Percentiles rank a stretch among this genome's conserved stretches.
Evolutionary conservation across 35 echinoderm and acorn worm genomes (phyloP).

Genomic region (Heliocidaris erythrogramma): DNA sequence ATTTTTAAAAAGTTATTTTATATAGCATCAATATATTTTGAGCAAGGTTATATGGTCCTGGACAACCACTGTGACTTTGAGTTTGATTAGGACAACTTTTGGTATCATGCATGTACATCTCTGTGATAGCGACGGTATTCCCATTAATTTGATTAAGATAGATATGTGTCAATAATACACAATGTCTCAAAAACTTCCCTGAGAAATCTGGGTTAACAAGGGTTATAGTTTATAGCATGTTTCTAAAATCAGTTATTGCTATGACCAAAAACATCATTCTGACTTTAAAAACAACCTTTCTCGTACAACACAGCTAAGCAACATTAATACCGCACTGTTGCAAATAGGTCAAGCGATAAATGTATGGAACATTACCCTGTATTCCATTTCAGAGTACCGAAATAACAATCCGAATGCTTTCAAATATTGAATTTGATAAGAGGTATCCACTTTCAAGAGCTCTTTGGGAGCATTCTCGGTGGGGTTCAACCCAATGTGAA

Average conservation of each 20-base stretch:
- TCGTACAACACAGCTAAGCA: neutral
- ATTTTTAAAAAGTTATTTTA: no score
- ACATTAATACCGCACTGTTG: neutral
- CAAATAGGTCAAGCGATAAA: neutral
- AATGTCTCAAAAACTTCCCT: neutral
- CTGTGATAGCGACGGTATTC: neutral
- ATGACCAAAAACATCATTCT: neutral
- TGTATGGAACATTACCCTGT: neutral
- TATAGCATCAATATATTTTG: no score
- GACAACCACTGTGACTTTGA: neutral
- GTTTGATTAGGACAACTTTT: neutral
- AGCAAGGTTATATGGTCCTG: no score
- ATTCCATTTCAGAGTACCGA: neutral
- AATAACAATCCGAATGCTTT: neutral
- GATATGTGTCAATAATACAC: neutral
- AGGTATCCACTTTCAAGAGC: neutral
- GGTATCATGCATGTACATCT: neutral
- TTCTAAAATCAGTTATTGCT: neutral
- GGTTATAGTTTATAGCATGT: neutral
- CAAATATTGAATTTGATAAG: conserved; percentile 5
- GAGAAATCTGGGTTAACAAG: neutral
- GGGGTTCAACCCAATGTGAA: neutral
- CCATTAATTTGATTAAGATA: neutral
- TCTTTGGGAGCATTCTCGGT: neutral
- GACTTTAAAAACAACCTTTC: neutral